Conservation (phyloP, 2,113 vertebrate species). For the Callipepla californica region DNA sequence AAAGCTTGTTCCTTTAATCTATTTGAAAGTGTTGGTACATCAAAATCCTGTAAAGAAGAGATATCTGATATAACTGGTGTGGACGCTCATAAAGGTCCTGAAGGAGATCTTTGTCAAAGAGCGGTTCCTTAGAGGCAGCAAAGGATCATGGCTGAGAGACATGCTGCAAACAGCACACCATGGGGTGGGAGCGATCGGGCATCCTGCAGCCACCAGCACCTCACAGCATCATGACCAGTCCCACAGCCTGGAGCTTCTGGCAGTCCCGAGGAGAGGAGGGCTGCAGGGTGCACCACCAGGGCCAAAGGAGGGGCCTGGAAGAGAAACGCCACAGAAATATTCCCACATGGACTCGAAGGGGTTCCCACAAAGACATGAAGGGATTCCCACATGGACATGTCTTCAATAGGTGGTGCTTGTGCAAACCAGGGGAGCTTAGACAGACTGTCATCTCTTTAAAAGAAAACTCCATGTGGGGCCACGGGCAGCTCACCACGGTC, state of each 20-base stretch:
- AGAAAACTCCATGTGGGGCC: background rate
- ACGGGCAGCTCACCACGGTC: background rate
- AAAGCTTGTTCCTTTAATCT: conserved; percentile 6
- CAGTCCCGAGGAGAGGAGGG: accelerated
- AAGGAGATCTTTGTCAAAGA: background rate
- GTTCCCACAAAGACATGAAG: background rate
- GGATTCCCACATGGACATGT: background rate
- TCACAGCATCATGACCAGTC: background rate
- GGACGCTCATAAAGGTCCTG: background rate
- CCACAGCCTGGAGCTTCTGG: no score
- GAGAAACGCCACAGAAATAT: background rate
- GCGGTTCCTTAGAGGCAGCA: background rate
- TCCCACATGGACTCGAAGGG: background rate
- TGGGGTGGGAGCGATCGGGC: background rate
- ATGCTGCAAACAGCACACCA: background rate
- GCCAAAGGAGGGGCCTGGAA: background rate
- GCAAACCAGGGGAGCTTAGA: background rate
- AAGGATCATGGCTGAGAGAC: background rate
- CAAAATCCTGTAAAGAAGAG: background rate
- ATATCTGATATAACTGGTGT: background rate
- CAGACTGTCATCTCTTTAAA: background rate
- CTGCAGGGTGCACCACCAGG: background rate
- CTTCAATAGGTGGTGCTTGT: background rate
- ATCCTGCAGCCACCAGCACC: accelerated
- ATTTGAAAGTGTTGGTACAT: background rate